Base-by-base conservation (phyloP, 2,888 invertebrate species). In the Orthosia incerta region DNA sequence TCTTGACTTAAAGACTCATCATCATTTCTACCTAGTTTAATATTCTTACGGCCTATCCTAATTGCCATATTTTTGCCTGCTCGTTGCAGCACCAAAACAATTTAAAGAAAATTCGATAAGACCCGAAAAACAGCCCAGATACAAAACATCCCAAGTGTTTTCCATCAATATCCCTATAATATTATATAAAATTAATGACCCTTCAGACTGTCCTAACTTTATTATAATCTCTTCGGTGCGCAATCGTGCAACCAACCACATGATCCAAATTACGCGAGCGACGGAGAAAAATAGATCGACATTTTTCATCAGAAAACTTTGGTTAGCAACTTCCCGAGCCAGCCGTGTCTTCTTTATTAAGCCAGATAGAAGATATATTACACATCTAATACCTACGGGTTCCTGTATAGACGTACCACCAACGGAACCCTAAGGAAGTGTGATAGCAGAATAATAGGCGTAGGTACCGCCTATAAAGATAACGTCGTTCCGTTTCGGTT, bases 221-320 rank as follows among this genome's bases (percentile, higher is more conserved):
- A 92, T 94, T 91, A 92, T 91, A 91, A 92, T 91, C 91, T 92
- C 88, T 88, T 86, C 89, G 87, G 89, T 90, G 90, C 91, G 91
- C 90, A 93, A 94, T 94, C 91, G 92, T 86, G 91, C 91, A 92
- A 82, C 91, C 91, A 91, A 88, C 91, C 93, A 92, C 91, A 91
- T 91, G 91, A 93, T 93, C 91, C 90, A 91, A 94, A 94, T 95
- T 93, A 93, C 91, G 89, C 88, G 86, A 87, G 88, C 88, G 92
- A 91, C 91, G 87, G 88, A 87, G 93, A 95, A 94, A 94, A 94
- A 94, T 94, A 92, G 93, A 92, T 91, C 88, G 86, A 87, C 91
- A 93, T 94, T 94, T 93, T 90, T 93, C 92, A 90, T 88, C 88
- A 85, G 83, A 81, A 84, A 90, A 91, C 86, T 89, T 90, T 86